phyloP scores from a whole-genome alignment of 2,797 vertebrate species.

The Mustela erminea region DNA sequence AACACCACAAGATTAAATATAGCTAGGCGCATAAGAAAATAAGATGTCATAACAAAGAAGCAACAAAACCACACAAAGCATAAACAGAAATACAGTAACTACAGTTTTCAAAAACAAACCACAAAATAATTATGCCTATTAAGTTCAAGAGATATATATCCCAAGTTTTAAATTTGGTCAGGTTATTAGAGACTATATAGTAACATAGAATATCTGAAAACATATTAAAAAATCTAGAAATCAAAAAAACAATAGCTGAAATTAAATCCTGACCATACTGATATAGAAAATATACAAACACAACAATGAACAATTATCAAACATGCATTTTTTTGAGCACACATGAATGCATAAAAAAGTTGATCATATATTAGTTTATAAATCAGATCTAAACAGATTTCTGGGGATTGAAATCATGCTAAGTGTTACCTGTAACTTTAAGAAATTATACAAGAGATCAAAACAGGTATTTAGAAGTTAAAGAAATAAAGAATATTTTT shows the following conservation, averaged over 20 bases:
- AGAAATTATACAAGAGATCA: not conserved
- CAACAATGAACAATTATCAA: not conserved
- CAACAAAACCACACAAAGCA: not conserved
- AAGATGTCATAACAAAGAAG: not conserved
- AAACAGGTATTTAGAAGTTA: not conserved
- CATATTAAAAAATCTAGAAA: not conserved
- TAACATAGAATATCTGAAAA: not conserved
- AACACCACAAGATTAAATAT: not conserved
- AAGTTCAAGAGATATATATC: not conserved
- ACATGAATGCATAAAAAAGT: not conserved
- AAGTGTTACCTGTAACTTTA: not conserved
- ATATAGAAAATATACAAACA: not conserved
- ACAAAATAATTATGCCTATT: not conserved
- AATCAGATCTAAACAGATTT: not conserved
- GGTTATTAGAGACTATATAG: not conserved
- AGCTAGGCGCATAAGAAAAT: not conserved
- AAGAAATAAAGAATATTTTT: not conserved
- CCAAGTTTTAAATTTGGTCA: not conserved
- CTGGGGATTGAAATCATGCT: not conserved
- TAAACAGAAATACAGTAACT: not conserved
- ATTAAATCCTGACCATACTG: not conserved
- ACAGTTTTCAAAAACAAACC: not conserved
- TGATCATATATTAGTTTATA: not conserved
- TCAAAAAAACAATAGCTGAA: not conserved
- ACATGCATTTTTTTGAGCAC: not conserved